phyloP scores from a whole-genome alignment of 1,140 invertebrate genomes.

The Anastatus disparis region DNA sequence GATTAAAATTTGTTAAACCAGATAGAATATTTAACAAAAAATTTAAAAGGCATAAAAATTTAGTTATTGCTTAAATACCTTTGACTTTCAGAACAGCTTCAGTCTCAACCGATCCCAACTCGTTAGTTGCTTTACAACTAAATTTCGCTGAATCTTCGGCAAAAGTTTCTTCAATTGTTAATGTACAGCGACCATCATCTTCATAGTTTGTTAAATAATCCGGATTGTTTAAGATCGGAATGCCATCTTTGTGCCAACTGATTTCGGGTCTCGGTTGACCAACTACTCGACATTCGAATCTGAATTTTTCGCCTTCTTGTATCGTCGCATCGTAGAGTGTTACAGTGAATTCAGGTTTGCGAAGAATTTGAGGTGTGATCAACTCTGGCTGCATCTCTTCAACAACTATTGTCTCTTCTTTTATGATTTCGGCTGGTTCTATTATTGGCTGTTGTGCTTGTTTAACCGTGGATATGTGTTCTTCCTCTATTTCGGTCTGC shows the following conservation, averaged over 20 bases:
- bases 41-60: no score
- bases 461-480: slow-evolving; percentile 34
- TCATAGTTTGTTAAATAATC: slow-evolving; percentile 73
- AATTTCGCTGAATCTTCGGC: slow-evolving; percentile 85
- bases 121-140: slow-evolving; percentile 78
- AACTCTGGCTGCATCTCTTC: not conserved
- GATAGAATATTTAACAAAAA: not conserved
- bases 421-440: slow-evolving; percentile 16
- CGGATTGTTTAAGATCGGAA: slow-evolving; percentile 75
- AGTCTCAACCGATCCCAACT: slow-evolving; percentile 77
- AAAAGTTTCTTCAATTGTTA: slow-evolving; percentile 84
- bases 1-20: no score
- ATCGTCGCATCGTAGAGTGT: slow-evolving; percentile 77
- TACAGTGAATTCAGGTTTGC: slow-evolving; percentile 70
- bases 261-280: slow-evolving; percentile 71
- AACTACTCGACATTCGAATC: slow-evolving; percentile 69
- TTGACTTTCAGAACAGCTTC: slow-evolving; percentile 80
- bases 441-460: slow-evolving; percentile 30
- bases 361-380: not conserved
- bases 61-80: slow-evolving; percentile 66
- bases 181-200: slow-evolving; percentile 69
- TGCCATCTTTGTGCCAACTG: slow-evolving; percentile 78
- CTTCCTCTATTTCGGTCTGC: slow-evolving; percentile 47
- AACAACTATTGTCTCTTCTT: slow-evolving; percentile 28
- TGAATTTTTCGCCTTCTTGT: slow-evolving; percentile 78